A percentile compares a stretch with the other conserved stretches of the same genome.
phyloP scores from a whole-genome alignment of 2,113 vertebrate species.

The Miniopterus natalensis region DNA sequence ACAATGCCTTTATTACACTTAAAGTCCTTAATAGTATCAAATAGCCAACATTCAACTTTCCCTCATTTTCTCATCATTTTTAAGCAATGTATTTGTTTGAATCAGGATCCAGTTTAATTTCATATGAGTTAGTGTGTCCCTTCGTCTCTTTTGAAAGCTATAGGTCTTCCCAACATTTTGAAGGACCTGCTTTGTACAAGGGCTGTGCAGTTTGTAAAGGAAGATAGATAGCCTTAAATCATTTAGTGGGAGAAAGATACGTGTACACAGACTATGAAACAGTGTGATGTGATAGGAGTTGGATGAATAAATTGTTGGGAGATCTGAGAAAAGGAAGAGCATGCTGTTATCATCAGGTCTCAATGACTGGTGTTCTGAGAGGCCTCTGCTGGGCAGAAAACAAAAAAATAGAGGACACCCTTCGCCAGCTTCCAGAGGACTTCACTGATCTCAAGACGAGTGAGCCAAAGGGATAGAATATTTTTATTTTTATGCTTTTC shows the following conservation, averaged over 20 bases:
- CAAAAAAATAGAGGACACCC: slow-evolving; percentile 18
- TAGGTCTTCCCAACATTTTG: slow-evolving; percentile 9
- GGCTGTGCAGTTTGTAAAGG: slow-evolving; percentile 12
- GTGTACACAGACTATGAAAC: not conserved
- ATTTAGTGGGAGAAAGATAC: not conserved
- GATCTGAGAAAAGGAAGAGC: slow-evolving; percentile 17
- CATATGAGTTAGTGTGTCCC: not conserved
- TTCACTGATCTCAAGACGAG: not conserved
- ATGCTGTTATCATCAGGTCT: not conserved
- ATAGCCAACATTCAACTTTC: not conserved
- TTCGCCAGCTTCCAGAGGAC: not conserved
- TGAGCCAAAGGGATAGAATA: slow-evolving; percentile 34
- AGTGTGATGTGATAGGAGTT: slow-evolving; percentile 8
- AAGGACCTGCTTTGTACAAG: slow-evolving; percentile 12
- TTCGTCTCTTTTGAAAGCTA: not conserved
- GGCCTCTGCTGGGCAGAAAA: not conserved
- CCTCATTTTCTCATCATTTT: not conserved
- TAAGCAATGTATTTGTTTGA: slow-evolving; percentile 1
- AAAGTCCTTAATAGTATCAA: not conserved
- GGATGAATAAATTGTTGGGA: not conserved
- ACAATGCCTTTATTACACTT: not conserved
- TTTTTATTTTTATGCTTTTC: slow-evolving; percentile 50
- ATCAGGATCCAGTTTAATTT: not conserved
- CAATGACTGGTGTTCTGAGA: not conserved
- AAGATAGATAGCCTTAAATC: not conserved